Evolutionary conservation across 1,140 invertebrate genomes (phyloP), one percentile per base, ranked within the genome.

Genomic region (Ceratina japonica): DNA sequence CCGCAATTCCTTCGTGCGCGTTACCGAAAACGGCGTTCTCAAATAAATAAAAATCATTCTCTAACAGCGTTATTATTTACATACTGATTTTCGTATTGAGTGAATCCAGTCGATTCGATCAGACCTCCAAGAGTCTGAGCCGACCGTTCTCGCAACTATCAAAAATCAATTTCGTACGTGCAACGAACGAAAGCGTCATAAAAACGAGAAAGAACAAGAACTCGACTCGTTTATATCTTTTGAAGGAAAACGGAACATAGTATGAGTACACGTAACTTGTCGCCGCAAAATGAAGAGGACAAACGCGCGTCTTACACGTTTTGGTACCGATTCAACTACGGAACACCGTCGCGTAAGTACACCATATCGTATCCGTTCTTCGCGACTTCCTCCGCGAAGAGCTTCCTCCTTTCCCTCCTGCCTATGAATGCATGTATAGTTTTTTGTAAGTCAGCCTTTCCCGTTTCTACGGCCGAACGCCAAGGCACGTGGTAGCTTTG

Each of bases 311-410:
- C 66, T 68, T 51, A 16, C n/a, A 56, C 54, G 54, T 64, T 69
- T 69, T 49, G 37, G 79, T 76, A 62, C 79, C 58, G 75, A 75
- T 52, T 56, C 15, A 72, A 58, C 49, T 24, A 31, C 59, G 79
- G 79, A 81, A 76, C 79, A 76, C 81, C 59, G 79, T 81, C 73
- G 74, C 78, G 68, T 83, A 83, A 83, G 81, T 83, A 83, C 81
- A 83, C 68, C 61, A 27, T 15, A n/a, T n/a, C n/a, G n/a, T 20
- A 5, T 54, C 52, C 18, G 20, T 27, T 10, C 18, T 69, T 3
- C 68, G 10, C 31, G 2, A 2, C 16, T 22, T 22, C 54, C 54
- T 22, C 54, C 54, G 37, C 37, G 37, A 10, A 44, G 37, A 51
- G 16, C 8, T 12, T 52, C 27, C 15, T 64, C 20, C 54, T 66